Percentiles rank a stretch among this genome's conserved stretches.
Conservation (phyloP, 2,888 invertebrate species). For the Graphium colonna region DNA sequence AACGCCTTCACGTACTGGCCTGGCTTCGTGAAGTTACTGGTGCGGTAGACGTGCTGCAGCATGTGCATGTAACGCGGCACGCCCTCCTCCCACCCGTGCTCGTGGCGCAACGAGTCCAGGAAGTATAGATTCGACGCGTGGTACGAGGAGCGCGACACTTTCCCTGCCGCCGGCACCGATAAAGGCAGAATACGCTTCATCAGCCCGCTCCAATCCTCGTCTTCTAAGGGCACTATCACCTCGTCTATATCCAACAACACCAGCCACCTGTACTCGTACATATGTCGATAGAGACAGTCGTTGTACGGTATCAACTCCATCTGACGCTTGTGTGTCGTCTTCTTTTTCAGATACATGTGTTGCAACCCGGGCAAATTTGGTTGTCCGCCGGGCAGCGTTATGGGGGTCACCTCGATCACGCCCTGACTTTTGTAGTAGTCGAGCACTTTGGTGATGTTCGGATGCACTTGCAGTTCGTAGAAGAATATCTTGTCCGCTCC, state of each 20-base stretch:
- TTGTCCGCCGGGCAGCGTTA: conserved; percentile 93
- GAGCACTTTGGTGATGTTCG: conserved; percentile 92
- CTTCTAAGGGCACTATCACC: conserved; percentile 93
- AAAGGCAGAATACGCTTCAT: conserved; percentile 86
- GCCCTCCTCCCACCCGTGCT: conserved; percentile 88
- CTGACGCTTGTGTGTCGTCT: conserved; percentile 95
- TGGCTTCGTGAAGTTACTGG: conserved; percentile 94
- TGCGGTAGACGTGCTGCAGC: conserved; percentile 94
- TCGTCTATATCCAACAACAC: conserved; percentile 97
- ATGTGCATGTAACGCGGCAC: conserved; percentile 95
- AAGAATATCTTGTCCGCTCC: conserved; percentile 96
- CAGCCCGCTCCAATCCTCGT: conserved; percentile 86
- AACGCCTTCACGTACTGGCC: conserved; percentile 97
- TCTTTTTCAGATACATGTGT: conserved; percentile 93
- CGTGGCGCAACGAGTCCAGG: conserved; percentile 91
- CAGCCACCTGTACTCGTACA: conserved; percentile 93
- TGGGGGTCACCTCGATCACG: conserved; percentile 86
- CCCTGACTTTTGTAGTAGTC: conserved; percentile 83
- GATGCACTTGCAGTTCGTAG: conserved; percentile 94
- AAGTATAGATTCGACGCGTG: conserved; percentile 96
- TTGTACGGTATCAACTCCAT: conserved; percentile 98
- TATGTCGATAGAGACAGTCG: conserved; percentile 95
- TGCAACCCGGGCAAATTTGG: conserved; percentile 94
- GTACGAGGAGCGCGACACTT: conserved; percentile 85
- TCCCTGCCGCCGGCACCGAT: conserved; percentile 75